These are phyloP conservation scores for Oryzias melastigma DNA, from an alignment of 2,113 vertebrate genomes.

Conservation along the genomic window DNA sequence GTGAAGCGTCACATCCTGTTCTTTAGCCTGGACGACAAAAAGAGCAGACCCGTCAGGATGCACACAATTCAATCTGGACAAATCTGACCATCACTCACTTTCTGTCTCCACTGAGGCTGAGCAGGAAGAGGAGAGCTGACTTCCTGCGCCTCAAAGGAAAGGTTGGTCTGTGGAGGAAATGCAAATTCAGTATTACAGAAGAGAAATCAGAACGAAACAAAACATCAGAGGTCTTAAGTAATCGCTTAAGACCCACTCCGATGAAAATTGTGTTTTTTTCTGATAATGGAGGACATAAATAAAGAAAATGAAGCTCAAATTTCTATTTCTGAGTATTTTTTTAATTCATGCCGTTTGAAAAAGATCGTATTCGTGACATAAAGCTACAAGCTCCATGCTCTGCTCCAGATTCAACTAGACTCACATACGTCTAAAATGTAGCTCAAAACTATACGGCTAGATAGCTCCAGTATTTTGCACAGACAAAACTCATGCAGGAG, in stretches of 20 bases:
- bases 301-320: no score
- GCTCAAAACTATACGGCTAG: no score
- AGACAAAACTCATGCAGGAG: no score
- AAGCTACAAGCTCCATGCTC: not conserved
- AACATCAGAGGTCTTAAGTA: no score
- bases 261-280: no score
- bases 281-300: no score
- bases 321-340: no score
- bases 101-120: constrained; percentile 62
- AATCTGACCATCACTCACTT: constrained; percentile 51
- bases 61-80: not conserved
- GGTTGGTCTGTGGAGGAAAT: constrained; percentile 62
- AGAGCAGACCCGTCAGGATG: not conserved
- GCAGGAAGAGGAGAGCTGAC: constrained; percentile 54
- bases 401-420: not conserved
- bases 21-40: constrained; percentile 10
- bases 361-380: no score
- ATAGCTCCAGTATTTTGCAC: no score
- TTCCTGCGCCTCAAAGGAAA: constrained; percentile 78
- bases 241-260: no score
- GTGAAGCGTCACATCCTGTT: constrained; percentile 14
- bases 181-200: constrained; percentile 1
- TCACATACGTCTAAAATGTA: no score
- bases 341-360: no score
- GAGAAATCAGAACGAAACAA: not conserved